Conservation (phyloP, 1,140 invertebrate genomes). For the Piezodorus guildinii region DNA sequence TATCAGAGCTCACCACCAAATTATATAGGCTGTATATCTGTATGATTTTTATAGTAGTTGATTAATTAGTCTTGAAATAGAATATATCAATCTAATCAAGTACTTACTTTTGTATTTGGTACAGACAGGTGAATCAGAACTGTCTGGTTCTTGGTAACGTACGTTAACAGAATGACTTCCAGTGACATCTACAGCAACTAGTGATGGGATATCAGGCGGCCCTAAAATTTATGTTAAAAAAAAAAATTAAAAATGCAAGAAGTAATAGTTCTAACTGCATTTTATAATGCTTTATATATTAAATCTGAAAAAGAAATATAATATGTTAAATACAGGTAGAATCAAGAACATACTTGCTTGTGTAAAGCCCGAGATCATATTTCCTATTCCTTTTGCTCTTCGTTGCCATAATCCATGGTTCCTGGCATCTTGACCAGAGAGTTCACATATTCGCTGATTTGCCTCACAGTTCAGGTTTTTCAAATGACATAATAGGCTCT, state of each 20-base stretch:
- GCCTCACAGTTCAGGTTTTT: slow-evolving; percentile 66
- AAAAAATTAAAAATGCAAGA: not conserved
- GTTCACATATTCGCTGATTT: slow-evolving; percentile 59
- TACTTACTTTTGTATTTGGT: slow-evolving; percentile 78
- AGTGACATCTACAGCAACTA: slow-evolving; percentile 71
- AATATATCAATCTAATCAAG: no score
- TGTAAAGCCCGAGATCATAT: slow-evolving; percentile 55
- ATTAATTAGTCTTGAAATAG: no score
- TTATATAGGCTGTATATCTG: no score
- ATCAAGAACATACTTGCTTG: slow-evolving; percentile 47
- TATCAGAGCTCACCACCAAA: no score
- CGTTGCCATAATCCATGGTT: slow-evolving; percentile 79
- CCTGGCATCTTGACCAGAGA: slow-evolving; percentile 47
- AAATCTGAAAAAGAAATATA: no score
- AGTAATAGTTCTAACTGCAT: not conserved
- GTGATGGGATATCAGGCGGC: slow-evolving; percentile 63
- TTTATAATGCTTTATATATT: not conserved
- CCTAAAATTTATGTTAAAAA: slow-evolving; percentile 36
- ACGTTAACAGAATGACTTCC: slow-evolving; percentile 64
- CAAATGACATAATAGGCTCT: slow-evolving; percentile 58
- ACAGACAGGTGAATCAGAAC: slow-evolving; percentile 56
- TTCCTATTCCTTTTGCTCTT: slow-evolving; percentile 64
- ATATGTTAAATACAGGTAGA: no score
- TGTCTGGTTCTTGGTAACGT: slow-evolving; percentile 55
- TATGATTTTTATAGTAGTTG: no score